These are phyloP conservation scores for Phaonia tiefii DNA, from an alignment of 2,888 invertebrate genomes.

Conservation along the genomic window DNA sequence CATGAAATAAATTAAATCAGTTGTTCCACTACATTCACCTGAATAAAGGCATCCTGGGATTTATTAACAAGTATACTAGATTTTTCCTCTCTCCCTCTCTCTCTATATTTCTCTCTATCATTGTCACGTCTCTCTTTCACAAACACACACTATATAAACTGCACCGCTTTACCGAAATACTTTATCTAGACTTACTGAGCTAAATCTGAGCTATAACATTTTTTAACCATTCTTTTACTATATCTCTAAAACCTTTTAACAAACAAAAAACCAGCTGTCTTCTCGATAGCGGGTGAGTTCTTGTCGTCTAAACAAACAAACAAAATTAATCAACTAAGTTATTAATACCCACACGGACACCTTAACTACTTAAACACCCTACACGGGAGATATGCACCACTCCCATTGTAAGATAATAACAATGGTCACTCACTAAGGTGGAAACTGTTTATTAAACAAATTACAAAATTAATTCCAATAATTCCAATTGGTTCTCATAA, in stretches of 20 bases:
- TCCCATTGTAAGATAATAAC: not conserved
- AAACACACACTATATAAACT: not conserved
- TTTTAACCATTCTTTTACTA: constrained; percentile 56
- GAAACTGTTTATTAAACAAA: constrained; percentile 8
- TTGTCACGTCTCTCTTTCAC: too few species aligned
- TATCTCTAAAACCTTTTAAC: not conserved
- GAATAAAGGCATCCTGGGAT: too few species aligned
- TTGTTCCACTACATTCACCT: too few species aligned
- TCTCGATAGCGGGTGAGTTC: constrained; percentile 81
- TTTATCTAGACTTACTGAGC: constrained; percentile 40
- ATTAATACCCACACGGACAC: constrained; percentile 10
- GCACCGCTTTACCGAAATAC: constrained; percentile 40
- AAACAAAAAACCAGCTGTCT: constrained; percentile 79
- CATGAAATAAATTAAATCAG: too few species aligned
- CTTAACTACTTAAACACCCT: not conserved
- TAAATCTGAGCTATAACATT: constrained; percentile 59
- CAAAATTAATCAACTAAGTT: not conserved
- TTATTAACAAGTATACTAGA: too few species aligned
- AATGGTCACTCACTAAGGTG: too few species aligned
- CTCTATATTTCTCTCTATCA: too few species aligned
- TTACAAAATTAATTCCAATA: too few species aligned
- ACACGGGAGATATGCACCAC: not conserved
- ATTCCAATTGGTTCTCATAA: too few species aligned
- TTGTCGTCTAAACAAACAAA: constrained; percentile 40
- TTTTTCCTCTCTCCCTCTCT: not conserved